These are phyloP conservation scores for Tenthredo distinguenda DNA, from an alignment of 2,888 invertebrate genomes.

Conservation along the genomic window DNA sequence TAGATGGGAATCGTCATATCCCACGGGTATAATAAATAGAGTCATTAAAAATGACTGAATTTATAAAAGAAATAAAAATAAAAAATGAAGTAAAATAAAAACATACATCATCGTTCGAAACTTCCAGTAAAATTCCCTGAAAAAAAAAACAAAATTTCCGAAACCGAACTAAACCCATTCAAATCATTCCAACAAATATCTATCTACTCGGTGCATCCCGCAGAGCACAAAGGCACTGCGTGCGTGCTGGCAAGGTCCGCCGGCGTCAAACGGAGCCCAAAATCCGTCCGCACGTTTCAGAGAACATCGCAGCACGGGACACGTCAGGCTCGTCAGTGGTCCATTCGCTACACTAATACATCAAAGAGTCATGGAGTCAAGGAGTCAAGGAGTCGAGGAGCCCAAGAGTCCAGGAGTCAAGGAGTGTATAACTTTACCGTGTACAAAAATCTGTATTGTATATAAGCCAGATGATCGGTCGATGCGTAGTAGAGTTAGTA, in stretches of 20 bases:
- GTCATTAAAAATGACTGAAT: not conserved
- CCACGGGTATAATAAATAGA: not conserved
- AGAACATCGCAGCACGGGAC: constrained; percentile 36
- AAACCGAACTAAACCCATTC: not conserved
- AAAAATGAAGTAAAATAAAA: not conserved
- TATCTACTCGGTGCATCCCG: constrained; percentile 4
- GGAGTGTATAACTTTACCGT: not conserved
- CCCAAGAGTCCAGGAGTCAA: not conserved
- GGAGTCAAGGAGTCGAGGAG: not conserved
- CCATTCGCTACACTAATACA: constrained; percentile 33
- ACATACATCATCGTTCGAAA: not conserved
- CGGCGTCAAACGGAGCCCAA: constrained; percentile 34
- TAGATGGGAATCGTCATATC: not conserved
- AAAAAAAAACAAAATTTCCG: not conserved
- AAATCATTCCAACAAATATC: not conserved
- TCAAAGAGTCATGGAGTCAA: not conserved
- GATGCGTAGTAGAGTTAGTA: not conserved
- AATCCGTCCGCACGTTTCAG: constrained; percentile 31
- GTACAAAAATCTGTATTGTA: not conserved
- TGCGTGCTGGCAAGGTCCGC: not conserved
- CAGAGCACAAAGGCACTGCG: constrained; percentile 2
- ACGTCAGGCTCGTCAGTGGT: constrained; percentile 32
- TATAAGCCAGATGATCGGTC: not conserved
- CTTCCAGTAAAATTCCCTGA: no score
- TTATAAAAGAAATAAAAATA: not conserved